Evolutionary conservation across 2,113 vertebrate genomes (phyloP), one percentile per base, ranked within the genome.

Genomic region (Istiophorus platypterus): DNA sequence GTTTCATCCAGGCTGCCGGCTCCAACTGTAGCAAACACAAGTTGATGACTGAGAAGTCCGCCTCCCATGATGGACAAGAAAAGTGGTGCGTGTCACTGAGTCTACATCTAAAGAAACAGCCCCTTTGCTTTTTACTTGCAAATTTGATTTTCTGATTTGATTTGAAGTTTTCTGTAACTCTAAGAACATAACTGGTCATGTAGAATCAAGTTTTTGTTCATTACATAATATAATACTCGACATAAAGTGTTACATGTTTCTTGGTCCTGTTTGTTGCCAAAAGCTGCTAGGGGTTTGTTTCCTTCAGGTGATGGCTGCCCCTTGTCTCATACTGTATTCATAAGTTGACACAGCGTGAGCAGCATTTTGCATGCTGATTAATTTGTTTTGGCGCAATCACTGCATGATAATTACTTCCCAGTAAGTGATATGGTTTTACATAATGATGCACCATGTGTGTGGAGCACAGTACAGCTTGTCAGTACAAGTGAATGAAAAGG

Each of bases 31-130:
- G 67, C 81, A 80, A 88, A 91, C 80, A 85, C 85, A 92, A 91
- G 88, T 93, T 92, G 79, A 95, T 95, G 95, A 95, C 91, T 93
- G 86, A 93, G 85, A 92, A 88, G 86, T 89, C 78, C 15, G 66
- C 81, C 74, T 86, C 88, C 88, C 91, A 95, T 82, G 89, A 99
- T 99, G 98, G 98, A 99, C 94, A 97, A 96, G 94, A 95, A 96
- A 90, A 96, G 96, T 87, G 97, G 98, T 99, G 96, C 76, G 96
- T 82, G 7, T 56, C 18, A 24, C 29, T 15, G 34, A 80, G 22
- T 20, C 29, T 72, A n/a, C 31, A 37, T 63, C 83, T 72, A 66
- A 45, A 64, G 64, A 47, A 45, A 64, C 45, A 51, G 58, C 22
- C 7, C 34, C 27, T 27, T 49, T 41, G 12, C 9, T 52, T 79